Evolutionary conservation across 2,888 invertebrate genomes (phyloP).

Genomic region (Axea sp.): DNA sequence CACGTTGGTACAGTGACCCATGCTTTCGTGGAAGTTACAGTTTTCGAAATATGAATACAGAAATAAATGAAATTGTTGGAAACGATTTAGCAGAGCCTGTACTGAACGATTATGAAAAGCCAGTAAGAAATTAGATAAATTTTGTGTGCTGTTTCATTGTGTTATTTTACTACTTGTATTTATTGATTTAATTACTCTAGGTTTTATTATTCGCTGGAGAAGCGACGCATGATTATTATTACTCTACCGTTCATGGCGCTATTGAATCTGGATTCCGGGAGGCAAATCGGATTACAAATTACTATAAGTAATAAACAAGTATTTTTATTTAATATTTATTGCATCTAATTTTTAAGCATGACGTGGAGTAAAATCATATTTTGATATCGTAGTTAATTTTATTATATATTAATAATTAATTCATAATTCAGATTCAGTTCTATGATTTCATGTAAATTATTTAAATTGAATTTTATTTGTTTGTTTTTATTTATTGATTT

Average conservation of each 20-base stretch:
- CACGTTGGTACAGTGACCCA: slow-evolving; percentile 86
- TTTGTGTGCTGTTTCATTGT: too few relatives aligned
- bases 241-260: slow-evolving; percentile 87
- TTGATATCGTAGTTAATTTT: not conserved
- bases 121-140: slow-evolving; percentile 65
- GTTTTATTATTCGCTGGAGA: slow-evolving; percentile 85
- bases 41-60: slow-evolving; percentile 81
- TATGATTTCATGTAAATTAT: too few relatives aligned
- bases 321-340: not conserved
- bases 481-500: too few relatives aligned
- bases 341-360: slow-evolving; percentile 33
- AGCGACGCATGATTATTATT: slow-evolving; percentile 84
- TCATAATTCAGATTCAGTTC: slow-evolving; percentile 2
- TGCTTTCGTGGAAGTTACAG: slow-evolving; percentile 87
- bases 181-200: too few relatives aligned
- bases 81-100: slow-evolving; percentile 83
- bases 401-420: slow-evolving; percentile 5
- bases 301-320: slow-evolving; percentile 75
- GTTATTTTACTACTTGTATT: too few relatives aligned
- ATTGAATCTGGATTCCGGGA: slow-evolving; percentile 87
- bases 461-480: too few relatives aligned
- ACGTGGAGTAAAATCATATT: slow-evolving; percentile 4
- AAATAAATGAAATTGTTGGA: slow-evolving; percentile 80
- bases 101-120: slow-evolving; percentile 78
- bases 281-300: slow-evolving; percentile 82